phyloP scores from a whole-genome alignment of 2,888 invertebrate species.

The Lottia scabra region DNA sequence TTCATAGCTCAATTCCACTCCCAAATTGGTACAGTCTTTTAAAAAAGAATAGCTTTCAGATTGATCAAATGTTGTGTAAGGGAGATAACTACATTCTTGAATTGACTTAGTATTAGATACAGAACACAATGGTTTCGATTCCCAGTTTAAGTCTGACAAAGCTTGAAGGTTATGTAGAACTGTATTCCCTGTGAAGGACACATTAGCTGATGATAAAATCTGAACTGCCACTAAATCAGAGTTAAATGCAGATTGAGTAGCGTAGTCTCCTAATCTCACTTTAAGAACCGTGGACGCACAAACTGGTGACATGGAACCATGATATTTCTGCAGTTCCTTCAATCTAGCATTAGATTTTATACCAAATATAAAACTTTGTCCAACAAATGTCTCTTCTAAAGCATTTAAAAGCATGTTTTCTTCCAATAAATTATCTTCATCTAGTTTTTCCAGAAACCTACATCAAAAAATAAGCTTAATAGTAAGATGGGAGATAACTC shows the following conservation, averaged over 20 bases:
- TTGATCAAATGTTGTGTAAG: neutral
- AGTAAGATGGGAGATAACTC: too few species aligned
- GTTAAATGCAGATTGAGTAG: neutral
- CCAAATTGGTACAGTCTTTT: too few species aligned
- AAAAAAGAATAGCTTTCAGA: too few species aligned
- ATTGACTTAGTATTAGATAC: neutral
- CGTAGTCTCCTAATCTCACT: constrained; percentile 14
- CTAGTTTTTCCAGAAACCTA: neutral
- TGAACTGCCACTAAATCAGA: constrained; percentile 22
- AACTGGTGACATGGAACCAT: neutral
- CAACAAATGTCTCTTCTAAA: constrained; percentile 23
- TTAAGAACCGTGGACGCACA: neutral
- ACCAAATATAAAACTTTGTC: constrained; percentile 27
- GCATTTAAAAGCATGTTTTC: constrained; percentile 21
- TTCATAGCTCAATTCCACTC: too few species aligned
- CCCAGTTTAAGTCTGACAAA: neutral
- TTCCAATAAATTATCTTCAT: constrained; percentile 4
- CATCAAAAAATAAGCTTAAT: neutral
- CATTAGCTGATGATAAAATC: constrained; percentile 14
- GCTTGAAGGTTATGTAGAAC: neutral
- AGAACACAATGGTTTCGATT: neutral
- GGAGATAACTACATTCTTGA: neutral
- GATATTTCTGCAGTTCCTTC: neutral
- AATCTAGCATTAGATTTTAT: constrained; percentile 14
- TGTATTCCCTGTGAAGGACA: neutral